A percentile compares a stretch with the other conserved stretches of the same genome.
Evolutionary conservation across 2,888 invertebrate species (phyloP).

Genomic region (Mimachlamys varia): DNA sequence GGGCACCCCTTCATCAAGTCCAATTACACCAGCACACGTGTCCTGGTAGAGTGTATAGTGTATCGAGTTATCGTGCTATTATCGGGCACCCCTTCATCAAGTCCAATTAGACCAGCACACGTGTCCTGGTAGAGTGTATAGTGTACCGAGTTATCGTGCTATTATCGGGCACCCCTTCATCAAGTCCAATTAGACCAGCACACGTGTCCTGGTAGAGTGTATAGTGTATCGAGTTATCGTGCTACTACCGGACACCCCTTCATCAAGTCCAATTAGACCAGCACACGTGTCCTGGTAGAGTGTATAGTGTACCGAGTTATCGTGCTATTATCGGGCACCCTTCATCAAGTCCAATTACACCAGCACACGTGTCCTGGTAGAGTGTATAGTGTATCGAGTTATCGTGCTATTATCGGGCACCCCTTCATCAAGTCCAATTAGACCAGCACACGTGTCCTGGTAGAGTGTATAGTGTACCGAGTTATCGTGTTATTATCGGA

Average conservation of each 20-base stretch:
- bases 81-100: background rate
- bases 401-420: background rate
- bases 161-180: background rate
- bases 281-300: no score
- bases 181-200: background rate
- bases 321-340: background rate
- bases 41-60: background rate
- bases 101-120: background rate
- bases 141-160: background rate
- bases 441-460: no score
- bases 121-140: background rate
- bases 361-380: no score
- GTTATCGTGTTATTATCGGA: background rate
- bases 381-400: no score
- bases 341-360: background rate
- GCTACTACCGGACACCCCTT: background rate
- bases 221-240: background rate
- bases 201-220: background rate
- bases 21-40: no score
- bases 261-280: background rate
- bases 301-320: no score
- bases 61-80: background rate
- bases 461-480: background rate
- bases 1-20: background rate
- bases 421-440: background rate